Base-by-base conservation (phyloP, 2,113 vertebrate genomes). In the Struthidea cinerea region DNA sequence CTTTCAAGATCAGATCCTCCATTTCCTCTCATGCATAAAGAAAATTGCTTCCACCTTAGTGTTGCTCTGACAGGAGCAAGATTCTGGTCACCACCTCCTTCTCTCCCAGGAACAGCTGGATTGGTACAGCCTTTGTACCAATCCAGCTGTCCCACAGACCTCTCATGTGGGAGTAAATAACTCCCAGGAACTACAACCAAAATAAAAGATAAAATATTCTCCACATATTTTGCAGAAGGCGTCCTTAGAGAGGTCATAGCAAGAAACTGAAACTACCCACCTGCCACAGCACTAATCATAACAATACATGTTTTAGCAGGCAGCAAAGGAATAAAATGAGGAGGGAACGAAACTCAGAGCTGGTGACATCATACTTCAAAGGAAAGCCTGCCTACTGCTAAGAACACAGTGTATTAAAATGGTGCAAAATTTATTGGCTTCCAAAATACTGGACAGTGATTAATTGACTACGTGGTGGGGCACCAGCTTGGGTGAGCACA, bases 361-460 rank as follows among this genome's bases (percentile, higher is more conserved):
- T 52, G 61, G 42, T 89, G 68, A 64, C 52, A 94, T 60, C 73
- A 59, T 47, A 84, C 87, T 94, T 96, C 82, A 96, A 89, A 94
- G 42, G 44, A 85, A 80, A 60, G 57, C 50, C 77, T 97, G 52
- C 17, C 13, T 71, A 68, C 84, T 61, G 22, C 24, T 92, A 63
- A 86, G 75, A 87, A 83, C 73, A 55, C 4, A 2, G 39, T 68
- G 12, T 44, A 87, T 61, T 24, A 84, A 91, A 96, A 61, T 84
- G 19, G 9, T 53, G 68, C 17, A 64, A 71, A 94, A 91, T 90
- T 76, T 90, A 95, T 85, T 68, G 71, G 88, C 46, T 89, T 95
- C 91, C 90, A 96, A 95, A 96, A 87, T 73, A 85, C 67, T 84
- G 28, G 77, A 57, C 44, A 83, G 71, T 95, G 97, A 97, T 97